Evolutionary conservation across 2,113 vertebrate genomes (phyloP).

Genomic region (Chionis minor): DNA sequence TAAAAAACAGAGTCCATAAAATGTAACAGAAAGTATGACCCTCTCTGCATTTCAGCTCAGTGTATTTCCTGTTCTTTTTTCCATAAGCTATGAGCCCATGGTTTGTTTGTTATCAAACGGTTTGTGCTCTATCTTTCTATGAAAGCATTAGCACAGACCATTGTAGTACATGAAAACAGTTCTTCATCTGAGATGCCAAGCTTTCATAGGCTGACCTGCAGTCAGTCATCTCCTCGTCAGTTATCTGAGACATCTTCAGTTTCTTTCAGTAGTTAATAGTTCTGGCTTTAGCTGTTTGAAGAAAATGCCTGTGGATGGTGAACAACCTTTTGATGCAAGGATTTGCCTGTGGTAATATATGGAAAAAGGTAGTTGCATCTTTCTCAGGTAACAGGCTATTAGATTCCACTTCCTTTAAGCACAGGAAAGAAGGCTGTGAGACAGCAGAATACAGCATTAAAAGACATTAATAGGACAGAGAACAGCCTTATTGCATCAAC

Average conservation of each 20-base stretch:
- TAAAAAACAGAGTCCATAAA: not conserved
- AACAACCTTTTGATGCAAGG: not conserved
- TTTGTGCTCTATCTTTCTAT: not conserved
- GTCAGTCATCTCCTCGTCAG: not conserved
- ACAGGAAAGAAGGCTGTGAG: not conserved
- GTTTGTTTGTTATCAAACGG: not conserved
- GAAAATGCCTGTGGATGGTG: not conserved
- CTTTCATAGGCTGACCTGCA: not conserved
- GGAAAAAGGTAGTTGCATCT: not conserved
- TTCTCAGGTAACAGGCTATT: not conserved
- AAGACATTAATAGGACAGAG: not conserved
- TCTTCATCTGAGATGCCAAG: not conserved
- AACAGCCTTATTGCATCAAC: not conserved
- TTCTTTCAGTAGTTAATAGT: not conserved
- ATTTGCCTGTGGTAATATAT: not conserved
- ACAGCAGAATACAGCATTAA: not conserved
- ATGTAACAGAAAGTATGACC: not conserved
- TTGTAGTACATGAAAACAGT: not conserved
- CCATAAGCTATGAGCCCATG: not conserved
- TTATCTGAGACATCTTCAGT: not conserved
- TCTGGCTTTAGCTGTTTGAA: not conserved
- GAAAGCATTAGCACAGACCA: not conserved
- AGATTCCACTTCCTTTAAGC: not conserved
- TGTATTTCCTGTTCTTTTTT: not conserved
- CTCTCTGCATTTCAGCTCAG: not conserved